These are phyloP conservation scores for Camelus bactrianus DNA, from an alignment of 2,113 vertebrate species.

Conservation along the genomic window DNA sequence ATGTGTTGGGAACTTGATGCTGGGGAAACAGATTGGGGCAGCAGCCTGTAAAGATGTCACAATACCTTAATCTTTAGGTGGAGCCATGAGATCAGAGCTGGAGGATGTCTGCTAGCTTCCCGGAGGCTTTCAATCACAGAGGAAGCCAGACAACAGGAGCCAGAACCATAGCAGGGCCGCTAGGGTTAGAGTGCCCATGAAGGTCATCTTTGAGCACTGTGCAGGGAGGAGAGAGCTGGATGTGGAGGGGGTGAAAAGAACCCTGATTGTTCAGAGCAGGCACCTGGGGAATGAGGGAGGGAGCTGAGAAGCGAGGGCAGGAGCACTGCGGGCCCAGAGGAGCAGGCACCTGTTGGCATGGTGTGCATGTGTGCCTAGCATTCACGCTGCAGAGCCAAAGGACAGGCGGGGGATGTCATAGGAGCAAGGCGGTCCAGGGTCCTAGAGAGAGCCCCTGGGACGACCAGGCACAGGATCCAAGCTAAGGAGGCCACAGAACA, in stretches of 20 bases:
- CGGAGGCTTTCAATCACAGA: background rate
- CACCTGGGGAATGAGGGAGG: background rate
- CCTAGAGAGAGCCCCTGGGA: background rate
- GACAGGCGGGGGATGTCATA: background rate
- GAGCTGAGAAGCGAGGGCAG: background rate
- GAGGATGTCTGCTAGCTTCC: background rate
- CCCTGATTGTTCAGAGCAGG: background rate
- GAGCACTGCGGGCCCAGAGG: background rate
- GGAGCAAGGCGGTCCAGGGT: background rate
- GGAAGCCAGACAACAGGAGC: background rate
- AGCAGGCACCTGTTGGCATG: background rate
- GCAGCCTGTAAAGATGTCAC: background rate
- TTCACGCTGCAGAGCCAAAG: background rate
- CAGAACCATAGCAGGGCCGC: background rate
- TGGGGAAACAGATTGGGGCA: background rate
- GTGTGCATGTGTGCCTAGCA: background rate
- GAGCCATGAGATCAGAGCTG: background rate
- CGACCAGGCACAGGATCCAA: background rate
- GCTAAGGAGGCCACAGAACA: background rate
- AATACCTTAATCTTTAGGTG: background rate
- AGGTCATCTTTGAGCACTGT: background rate
- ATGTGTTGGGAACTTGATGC: background rate
- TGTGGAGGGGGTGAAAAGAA: background rate
- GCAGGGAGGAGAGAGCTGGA: background rate
- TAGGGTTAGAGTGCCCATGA: background rate